Evolutionary conservation across 2,888 invertebrate species (phyloP), one percentile per base, ranked within the genome.

Genomic region (Drosophila maculinotata): DNA sequence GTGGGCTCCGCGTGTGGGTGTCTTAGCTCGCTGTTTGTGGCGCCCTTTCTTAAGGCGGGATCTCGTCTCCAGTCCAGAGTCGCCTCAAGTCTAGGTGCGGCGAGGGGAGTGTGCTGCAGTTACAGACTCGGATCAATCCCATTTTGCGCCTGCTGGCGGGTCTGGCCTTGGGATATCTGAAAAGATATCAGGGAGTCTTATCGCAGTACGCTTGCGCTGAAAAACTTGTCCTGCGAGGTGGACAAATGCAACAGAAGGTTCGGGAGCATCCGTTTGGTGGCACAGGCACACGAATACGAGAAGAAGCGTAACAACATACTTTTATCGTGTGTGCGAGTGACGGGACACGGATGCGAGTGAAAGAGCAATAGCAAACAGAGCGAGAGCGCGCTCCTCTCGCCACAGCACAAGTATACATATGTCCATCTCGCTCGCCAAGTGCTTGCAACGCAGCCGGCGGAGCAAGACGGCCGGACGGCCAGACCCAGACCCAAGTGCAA

Each of bases 251-350:
- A 45, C 28, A 38, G 14, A 35, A 20, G 23, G 4, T 17, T 31
- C 31, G 8, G 23, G 47, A 42, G 64, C 67, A 49, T 80, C 39
- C 47, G 48, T 63, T 57, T 81, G 69, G 26, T 44, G 44, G 35
- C 79, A 63, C 62, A 33, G 25, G 44, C 39, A 58, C 54, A 30
- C 31, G 26, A 31, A 48, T 17, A 36, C 65, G 67, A 65, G 45
- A 67, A 23, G 48, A 85, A 82, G 72, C 76, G 79, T 45, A 63
- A 52, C 52, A 47, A 52, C 78, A 82, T 76, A 72, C 82, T 85
- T 82, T 51, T 4, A 56, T 62, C 68, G 76, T 58, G 52, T 57
- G 76, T 52, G 58, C 42, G 45, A 45, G 69, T 51, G 79, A 58
- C 56, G 44, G 8, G 20, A 76, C 80, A 73, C 41, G 69, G 57